Conservation (phyloP, 1,140 invertebrate genomes). For the Phymastichus coffea region DNA sequence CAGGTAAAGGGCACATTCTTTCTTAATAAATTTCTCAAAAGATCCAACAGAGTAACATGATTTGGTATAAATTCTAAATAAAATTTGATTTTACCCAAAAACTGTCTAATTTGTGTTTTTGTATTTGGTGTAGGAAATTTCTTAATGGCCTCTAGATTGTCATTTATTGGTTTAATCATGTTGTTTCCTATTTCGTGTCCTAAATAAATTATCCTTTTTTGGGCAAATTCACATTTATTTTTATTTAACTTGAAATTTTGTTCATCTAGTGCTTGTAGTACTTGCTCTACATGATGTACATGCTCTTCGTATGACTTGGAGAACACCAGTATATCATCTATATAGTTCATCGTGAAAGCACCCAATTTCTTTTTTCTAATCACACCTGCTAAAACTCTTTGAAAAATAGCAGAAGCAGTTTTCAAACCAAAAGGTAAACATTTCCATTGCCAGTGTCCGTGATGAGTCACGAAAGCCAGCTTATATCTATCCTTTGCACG, state of each 20-base stretch:
- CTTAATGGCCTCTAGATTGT: conserved; percentile 30
- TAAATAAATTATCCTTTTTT: no score
- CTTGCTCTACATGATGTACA: conserved; percentile 22
- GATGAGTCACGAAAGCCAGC: conserved; percentile 29
- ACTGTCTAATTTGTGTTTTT: conserved; percentile 14
- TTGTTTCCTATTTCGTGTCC: no score
- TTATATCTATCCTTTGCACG: conserved; percentile 24
- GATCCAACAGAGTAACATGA: conserved; percentile 11
- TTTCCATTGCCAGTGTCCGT: conserved; percentile 21
- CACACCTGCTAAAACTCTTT: conserved; percentile 30
- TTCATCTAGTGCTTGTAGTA: no score
- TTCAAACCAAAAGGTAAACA: conserved; percentile 22
- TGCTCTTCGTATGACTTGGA: conserved; percentile 39
- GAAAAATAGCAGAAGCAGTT: conserved; percentile 20
- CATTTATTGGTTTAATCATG: conserved; percentile 11
- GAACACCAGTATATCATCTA: conserved; percentile 43
- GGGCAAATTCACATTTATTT: no score
- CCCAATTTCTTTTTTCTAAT: conserved; percentile 37
- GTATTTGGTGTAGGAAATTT: not conserved
- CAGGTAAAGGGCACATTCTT: conserved; percentile 17
- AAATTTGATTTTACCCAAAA: conserved; percentile 34
- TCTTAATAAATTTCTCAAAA: conserved; percentile 21
- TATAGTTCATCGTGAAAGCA: conserved; percentile 34
- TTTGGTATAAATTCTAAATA: conserved; percentile 32
- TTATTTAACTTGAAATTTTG: no score